These are phyloP conservation scores for Geococcyx californianus DNA, from an alignment of 2,113 vertebrate genomes.

Conservation along the genomic window DNA sequence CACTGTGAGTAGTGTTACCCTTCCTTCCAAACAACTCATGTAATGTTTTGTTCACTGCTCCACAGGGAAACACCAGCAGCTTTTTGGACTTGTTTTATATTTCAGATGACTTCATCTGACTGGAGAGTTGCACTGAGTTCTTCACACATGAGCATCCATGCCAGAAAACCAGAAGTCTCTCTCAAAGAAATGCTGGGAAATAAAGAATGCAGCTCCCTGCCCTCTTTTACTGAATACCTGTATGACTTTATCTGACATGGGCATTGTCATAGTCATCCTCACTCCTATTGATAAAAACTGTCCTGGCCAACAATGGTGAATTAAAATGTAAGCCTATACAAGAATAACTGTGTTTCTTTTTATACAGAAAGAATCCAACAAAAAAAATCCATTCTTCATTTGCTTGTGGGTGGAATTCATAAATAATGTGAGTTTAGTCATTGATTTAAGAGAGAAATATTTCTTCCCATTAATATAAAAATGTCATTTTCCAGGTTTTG, in stretches of 20 bases:
- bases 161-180: not conserved
- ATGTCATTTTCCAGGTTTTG: not conserved
- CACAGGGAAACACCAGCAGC: not conserved
- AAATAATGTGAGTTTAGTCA: not conserved
- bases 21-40: not conserved
- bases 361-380: not conserved
- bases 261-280: not conserved
- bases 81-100: not conserved
- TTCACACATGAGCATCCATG: not conserved
- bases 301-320: not conserved
- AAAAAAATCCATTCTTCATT: slow-evolving; percentile 5
- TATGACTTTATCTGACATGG: not conserved
- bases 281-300: not conserved
- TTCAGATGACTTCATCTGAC: not conserved
- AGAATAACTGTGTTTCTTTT: not conserved
- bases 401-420: not conserved
- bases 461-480: slow-evolving; percentile 25
- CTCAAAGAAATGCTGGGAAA: not conserved
- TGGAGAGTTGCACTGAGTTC: not conserved
- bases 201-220: not conserved
- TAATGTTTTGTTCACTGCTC: not conserved
- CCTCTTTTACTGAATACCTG: not conserved
- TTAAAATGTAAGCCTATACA: not conserved
- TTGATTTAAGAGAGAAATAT: slow-evolving; percentile 12
- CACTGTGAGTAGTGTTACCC: not conserved